Conservation (phyloP, 2,113 vertebrate genomes). For the Chionomys nivalis region DNA sequence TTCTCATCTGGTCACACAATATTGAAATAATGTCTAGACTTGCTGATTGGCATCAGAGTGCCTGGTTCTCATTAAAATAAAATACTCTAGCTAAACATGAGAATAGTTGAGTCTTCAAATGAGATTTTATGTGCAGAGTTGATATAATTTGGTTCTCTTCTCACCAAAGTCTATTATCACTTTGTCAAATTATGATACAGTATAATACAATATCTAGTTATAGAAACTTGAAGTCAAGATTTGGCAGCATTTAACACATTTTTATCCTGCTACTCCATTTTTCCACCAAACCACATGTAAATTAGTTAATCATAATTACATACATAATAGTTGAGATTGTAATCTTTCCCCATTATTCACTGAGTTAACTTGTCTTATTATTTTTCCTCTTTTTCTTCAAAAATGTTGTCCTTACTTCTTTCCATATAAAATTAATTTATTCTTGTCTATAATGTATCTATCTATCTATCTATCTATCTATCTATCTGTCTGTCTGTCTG, state of each 20-base stretch:
- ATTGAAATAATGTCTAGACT: constrained; percentile 82
- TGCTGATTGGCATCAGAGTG: constrained; percentile 78
- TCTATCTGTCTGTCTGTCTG: too few species aligned
- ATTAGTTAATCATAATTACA: not conserved
- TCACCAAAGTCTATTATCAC: constrained; percentile 74
- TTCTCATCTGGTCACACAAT: constrained; percentile 76
- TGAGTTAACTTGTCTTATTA: not conserved
- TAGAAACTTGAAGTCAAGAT: constrained; percentile 57
- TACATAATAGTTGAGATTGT: constrained; percentile 15
- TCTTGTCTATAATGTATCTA: too few species aligned
- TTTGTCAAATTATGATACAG: constrained; percentile 75
- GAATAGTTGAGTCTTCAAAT: constrained; percentile 75
- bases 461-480: too few species aligned
- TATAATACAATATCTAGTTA: constrained; percentile 73
- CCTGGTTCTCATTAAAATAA: constrained; percentile 80
- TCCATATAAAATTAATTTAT: constrained; percentile 28
- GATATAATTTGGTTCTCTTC: constrained; percentile 72
- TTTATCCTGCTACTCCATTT: constrained; percentile 56
- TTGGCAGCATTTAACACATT: constrained; percentile 75
- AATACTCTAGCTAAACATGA: constrained; percentile 74
- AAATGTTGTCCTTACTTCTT: constrained; percentile 42
- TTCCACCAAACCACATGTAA: not conserved
- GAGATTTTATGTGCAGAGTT: constrained; percentile 76
- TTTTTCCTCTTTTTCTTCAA: constrained; percentile 22
- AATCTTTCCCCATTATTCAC: not conserved